These are phyloP conservation scores for Drosophila acutilabella DNA, from an alignment of 2,888 invertebrate genomes.

Conservation along the genomic window DNA sequence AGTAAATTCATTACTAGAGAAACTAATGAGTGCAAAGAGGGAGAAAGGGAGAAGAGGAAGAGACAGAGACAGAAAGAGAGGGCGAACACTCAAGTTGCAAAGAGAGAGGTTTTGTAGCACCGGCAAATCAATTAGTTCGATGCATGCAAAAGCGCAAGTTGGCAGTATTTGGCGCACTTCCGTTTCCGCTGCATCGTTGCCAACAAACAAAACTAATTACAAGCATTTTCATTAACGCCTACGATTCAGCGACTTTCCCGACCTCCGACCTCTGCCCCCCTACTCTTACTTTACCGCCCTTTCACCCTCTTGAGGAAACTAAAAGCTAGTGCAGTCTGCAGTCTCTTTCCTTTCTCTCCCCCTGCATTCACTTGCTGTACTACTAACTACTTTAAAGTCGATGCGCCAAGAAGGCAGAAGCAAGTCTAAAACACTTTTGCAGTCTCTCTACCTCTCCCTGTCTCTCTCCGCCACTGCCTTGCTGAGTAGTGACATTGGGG, in stretches of 20 bases:
- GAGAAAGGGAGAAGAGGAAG: neutral
- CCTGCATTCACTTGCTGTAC: neutral
- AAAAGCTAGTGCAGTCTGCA: conserved; percentile 10
- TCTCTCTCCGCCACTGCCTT: neutral
- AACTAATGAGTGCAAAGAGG: conserved; percentile 23
- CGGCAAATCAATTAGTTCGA: conserved; percentile 77
- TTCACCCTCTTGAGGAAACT: neutral
- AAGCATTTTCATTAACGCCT: conserved; percentile 80
- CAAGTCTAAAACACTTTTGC: conserved; percentile 76
- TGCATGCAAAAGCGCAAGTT: conserved; percentile 73
- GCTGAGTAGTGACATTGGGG: conserved; percentile 65
- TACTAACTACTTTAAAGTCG: conserved; percentile 79
- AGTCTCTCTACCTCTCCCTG: conserved; percentile 35
- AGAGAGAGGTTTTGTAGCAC: neutral
- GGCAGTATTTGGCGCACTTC: conserved; percentile 72
- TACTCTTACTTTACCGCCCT: no score
- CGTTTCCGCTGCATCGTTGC: conserved; percentile 64
- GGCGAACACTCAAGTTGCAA: no score
- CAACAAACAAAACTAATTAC: conserved; percentile 80
- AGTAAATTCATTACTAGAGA: conserved; percentile 44
- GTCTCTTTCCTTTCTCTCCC: neutral
- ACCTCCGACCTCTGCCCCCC: neutral
- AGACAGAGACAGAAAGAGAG: neutral
- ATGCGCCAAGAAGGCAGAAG: conserved; percentile 65
- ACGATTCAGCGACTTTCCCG: conserved; percentile 54